These are phyloP conservation scores for Neodiprion fabricii DNA, from an alignment of 1,140 invertebrate genomes.

Conservation along the genomic window DNA sequence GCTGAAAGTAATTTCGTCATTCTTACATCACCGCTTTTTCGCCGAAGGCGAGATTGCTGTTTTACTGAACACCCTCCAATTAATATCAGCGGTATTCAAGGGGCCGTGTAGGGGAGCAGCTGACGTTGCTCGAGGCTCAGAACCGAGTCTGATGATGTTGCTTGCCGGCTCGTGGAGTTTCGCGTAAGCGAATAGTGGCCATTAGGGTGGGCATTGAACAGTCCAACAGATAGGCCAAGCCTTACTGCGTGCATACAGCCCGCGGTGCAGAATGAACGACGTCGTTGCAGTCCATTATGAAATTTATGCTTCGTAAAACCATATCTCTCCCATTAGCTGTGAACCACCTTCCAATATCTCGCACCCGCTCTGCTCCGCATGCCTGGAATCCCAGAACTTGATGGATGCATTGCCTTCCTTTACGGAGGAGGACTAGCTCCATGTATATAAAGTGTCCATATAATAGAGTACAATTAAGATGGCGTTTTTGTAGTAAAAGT, in stretches of 20 bases:
- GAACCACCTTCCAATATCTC: slow-evolving; percentile 47
- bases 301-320: slow-evolving; percentile 48
- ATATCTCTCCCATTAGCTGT: slow-evolving; percentile 45
- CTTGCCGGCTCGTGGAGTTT: neutral
- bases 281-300: slow-evolving; percentile 29
- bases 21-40: too few relatives aligned
- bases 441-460: too few relatives aligned
- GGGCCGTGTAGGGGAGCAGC: neutral
- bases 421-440: too few relatives aligned
- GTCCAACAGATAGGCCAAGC: neutral
- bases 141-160: neutral
- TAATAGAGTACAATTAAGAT: too few relatives aligned
- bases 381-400: neutral
- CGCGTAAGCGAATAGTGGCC: neutral
- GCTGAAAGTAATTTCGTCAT: too few relatives aligned
- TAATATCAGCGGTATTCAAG: too few relatives aligned
- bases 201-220: neutral
- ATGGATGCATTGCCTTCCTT: neutral
- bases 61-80: too few relatives aligned
- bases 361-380: slow-evolving; percentile 25
- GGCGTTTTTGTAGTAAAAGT: too few relatives aligned
- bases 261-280: neutral
- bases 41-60: too few relatives aligned
- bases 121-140: neutral
- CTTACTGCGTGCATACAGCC: neutral